Evolutionary conservation across 2,113 vertebrate genomes (phyloP).

Genomic region (Hypocryptadius cinnamomeus): DNA sequence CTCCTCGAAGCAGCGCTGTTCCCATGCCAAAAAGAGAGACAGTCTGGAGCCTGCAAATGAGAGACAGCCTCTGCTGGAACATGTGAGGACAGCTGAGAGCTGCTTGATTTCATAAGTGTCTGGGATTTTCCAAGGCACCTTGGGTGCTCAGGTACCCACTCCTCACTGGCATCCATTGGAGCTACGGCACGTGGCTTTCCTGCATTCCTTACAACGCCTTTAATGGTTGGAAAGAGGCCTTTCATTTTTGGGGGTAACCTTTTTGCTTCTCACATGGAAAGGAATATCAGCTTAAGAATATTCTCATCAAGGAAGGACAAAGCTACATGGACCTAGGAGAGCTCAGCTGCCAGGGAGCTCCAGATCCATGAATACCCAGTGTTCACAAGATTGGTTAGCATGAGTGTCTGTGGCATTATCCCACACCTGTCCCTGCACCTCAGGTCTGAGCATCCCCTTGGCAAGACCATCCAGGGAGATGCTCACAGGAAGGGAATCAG

Average conservation of each 20-base stretch:
- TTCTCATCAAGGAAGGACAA: background rate
- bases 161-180: background rate
- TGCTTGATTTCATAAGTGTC: background rate
- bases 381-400: background rate
- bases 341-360: background rate
- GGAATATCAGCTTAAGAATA: background rate
- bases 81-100: background rate
- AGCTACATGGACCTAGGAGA: background rate
- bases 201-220: accelerated
- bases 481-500: background rate
- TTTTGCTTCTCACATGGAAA: background rate
- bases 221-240: background rate
- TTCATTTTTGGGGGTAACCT: background rate
- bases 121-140: background rate
- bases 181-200: accelerated
- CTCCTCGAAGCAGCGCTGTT: background rate
- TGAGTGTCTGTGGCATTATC: background rate
- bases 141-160: background rate
- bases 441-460: background rate
- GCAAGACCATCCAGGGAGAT: background rate
- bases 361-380: background rate
- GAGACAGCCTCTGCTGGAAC: background rate
- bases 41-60: conserved; percentile 24
- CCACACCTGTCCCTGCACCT: background rate
- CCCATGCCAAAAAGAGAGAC: background rate